Evolutionary conservation across 2,113 vertebrate genomes (phyloP).

Genomic region (Sinocyclocheilus rhinocerous): DNA sequence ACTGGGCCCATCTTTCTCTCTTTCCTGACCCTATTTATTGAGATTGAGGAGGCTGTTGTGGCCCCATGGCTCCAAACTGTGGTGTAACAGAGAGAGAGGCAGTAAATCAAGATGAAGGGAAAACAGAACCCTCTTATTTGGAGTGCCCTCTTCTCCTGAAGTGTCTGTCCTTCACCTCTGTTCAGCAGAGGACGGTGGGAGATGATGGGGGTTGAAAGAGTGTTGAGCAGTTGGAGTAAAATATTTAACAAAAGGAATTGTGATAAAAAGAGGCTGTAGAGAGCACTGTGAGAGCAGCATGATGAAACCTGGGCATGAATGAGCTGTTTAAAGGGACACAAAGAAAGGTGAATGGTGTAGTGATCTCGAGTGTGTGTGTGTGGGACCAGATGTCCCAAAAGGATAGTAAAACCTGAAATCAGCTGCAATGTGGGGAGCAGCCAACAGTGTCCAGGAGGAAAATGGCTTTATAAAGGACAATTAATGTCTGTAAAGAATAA

Average conservation of each 20-base stretch:
- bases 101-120: constrained; percentile 43
- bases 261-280: background rate
- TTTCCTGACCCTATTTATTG: constrained; percentile 30
- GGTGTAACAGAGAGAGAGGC: constrained; percentile 31
- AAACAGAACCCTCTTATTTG: constrained; percentile 5
- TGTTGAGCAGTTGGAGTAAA: constrained; percentile 4
- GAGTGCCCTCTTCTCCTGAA: constrained; percentile 8
- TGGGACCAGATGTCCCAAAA: background rate
- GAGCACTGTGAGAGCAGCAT: background rate
- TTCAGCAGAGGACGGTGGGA: constrained; percentile 8
- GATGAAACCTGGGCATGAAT: background rate
- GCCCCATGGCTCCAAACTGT: background rate
- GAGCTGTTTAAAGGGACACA: constrained; percentile 11
- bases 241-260: constrained; percentile 21
- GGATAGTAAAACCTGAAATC: background rate
- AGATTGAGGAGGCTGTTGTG: constrained; percentile 21
- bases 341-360: background rate
- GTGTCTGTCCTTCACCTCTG: constrained; percentile 49
- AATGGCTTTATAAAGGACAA: background rate
- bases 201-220: constrained; percentile 24
- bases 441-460: background rate
- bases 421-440: background rate
- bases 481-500: background rate
- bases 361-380: background rate
- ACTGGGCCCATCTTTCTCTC: constrained; percentile 11